Evolutionary conservation across 2,888 invertebrate genomes (phyloP).

Genomic region (Meghimatium bilineatum): DNA sequence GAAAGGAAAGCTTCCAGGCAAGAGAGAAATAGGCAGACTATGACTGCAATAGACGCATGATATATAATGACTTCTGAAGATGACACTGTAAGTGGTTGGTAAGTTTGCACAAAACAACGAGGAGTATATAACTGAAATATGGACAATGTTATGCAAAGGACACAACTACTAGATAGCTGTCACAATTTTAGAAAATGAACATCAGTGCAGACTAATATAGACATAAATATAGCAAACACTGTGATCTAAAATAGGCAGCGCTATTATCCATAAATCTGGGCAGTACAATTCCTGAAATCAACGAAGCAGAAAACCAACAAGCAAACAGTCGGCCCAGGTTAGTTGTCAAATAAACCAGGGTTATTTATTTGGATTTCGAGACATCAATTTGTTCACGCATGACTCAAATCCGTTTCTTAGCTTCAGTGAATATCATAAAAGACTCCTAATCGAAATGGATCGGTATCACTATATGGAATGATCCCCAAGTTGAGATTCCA

Average conservation of each 20-base stretch:
- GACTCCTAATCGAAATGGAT: not conserved
- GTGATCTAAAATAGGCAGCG: not conserved
- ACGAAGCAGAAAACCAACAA: not conserved
- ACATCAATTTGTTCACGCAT: not conserved
- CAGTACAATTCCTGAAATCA: not conserved
- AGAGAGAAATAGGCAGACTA: no score
- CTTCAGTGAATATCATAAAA: not conserved
- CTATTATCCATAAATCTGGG: not conserved
- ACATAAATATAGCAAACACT: no score
- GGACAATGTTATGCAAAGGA: no score
- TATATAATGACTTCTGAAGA: no score
- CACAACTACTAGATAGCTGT: no score
- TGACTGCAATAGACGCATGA: no score
- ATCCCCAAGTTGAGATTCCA: slow-evolving; percentile 19
- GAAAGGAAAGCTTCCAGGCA: no score
- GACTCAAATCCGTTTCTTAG: not conserved
- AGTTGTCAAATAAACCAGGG: not conserved
- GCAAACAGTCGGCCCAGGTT: not conserved
- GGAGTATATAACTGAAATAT: no score
- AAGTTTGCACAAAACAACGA: no score
- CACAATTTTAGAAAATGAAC: no score
- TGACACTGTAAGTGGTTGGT: no score
- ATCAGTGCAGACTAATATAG: no score
- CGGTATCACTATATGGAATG: not conserved
- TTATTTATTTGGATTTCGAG: not conserved